Percentiles rank a stretch among this genome's conserved stretches.
phyloP scores from a whole-genome alignment of 2,797 vertebrate species.

The Sardinella longiceps region DNA sequence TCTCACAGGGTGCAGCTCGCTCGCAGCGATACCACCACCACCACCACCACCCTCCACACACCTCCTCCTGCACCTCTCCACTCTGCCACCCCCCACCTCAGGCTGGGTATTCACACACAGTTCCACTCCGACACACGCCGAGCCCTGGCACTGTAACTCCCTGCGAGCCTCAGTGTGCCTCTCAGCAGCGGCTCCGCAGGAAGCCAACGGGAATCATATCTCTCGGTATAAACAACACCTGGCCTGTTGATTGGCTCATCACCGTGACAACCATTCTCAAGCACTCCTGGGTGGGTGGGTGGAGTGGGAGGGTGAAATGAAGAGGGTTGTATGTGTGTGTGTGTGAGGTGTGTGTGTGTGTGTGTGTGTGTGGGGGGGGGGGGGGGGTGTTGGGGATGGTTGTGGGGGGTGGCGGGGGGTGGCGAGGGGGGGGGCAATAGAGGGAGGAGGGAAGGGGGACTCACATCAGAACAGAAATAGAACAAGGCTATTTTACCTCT shows the following conservation, averaged over 20 bases:
- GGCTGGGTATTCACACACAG: constrained; percentile 20
- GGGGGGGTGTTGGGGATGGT: not conserved
- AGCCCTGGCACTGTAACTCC: constrained; percentile 28
- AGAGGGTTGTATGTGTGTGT: not conserved
- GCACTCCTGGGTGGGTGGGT: constrained; percentile 18
- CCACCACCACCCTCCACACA: not conserved
- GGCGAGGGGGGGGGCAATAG: not conserved
- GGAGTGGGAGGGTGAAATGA: constrained; percentile 12
- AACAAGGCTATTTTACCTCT: constrained; percentile 25
- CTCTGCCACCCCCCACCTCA: not conserved
- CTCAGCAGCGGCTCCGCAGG: constrained; percentile 45
- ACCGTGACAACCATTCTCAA: constrained; percentile 55
- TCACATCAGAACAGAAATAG: constrained; percentile 27
- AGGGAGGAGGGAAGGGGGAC: not conserved
- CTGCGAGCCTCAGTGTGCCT: constrained; percentile 46
- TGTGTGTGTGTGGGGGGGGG: not conserved
- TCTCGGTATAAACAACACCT: constrained; percentile 59
- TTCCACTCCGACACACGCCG: constrained; percentile 16
- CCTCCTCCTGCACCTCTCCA: not conserved
- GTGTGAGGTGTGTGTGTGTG: not conserved
- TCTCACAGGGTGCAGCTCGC: constrained; percentile 26
- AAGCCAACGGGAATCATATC: constrained; percentile 57
- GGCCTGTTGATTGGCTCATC: constrained; percentile 53
- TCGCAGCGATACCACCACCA: not conserved
- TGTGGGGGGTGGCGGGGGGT: not conserved